Evolutionary conservation across 2,888 invertebrate genomes (phyloP).

Genomic region (Stenodera caucasica): DNA sequence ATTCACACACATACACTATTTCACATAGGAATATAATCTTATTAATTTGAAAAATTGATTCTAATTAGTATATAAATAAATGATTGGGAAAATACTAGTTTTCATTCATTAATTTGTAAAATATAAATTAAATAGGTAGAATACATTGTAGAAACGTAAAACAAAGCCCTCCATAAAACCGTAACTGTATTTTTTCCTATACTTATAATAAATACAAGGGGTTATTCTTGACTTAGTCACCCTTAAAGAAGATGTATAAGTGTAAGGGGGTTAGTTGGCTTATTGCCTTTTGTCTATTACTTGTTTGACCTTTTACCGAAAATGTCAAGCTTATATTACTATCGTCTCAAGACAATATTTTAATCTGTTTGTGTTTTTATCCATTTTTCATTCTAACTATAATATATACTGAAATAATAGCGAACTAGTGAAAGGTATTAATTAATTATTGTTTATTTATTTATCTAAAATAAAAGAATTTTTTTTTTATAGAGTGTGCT

Average conservation of each 20-base stretch:
- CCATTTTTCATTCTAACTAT: background rate
- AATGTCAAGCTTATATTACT: slow-evolving; percentile 42
- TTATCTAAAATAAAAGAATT: background rate
- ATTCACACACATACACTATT: too few species aligned
- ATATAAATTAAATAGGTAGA: background rate
- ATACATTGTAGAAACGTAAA: background rate
- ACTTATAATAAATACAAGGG: slow-evolving; percentile 19
- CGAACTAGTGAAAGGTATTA: background rate
- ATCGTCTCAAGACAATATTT: slow-evolving; percentile 34
- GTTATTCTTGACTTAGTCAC: slow-evolving; percentile 39
- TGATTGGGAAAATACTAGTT: background rate
- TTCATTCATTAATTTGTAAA: background rate
- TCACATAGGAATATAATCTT: too few species aligned
- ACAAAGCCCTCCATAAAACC: slow-evolving; percentile 10
- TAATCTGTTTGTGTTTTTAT: background rate
- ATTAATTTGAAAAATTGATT: background rate
- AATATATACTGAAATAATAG: background rate
- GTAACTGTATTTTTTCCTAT: slow-evolving; percentile 10
- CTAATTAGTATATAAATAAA: background rate
- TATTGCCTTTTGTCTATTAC: slow-evolving; percentile 42
- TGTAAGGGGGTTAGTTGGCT: slow-evolving; percentile 50
- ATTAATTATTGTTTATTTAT: background rate
- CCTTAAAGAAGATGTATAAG: slow-evolving; percentile 51
- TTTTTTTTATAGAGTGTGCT: background rate
- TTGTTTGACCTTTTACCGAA: slow-evolving; percentile 44